phyloP scores from a whole-genome alignment of 2,113 vertebrate species.

The Sardina pilchardus region DNA sequence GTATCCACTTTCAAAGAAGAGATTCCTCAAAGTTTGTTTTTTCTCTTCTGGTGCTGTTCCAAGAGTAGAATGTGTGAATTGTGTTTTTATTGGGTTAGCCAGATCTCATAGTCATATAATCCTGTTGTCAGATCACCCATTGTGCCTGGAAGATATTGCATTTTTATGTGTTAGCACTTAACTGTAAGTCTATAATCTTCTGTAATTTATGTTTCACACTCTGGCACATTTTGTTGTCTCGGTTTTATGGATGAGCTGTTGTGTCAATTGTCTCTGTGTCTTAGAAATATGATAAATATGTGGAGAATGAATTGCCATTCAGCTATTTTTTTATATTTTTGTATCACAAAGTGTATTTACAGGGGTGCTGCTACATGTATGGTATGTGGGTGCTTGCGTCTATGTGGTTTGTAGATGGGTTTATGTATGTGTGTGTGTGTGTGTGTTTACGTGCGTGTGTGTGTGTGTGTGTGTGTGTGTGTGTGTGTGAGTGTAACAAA shows the following conservation, averaged over 20 bases:
- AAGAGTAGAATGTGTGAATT: neutral
- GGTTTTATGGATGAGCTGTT: slow-evolving; percentile 13
- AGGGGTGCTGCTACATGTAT: slow-evolving; percentile 65
- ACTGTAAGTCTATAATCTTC: slow-evolving; percentile 33
- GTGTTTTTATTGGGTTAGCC: neutral
- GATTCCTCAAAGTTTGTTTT: neutral
- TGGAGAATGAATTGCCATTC: slow-evolving; percentile 48
- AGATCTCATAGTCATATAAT: neutral
- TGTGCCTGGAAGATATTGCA: neutral
- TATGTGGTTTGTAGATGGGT: neutral
- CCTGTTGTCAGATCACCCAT: neutral
- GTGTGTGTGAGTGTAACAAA: neutral
- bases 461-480: neutral
- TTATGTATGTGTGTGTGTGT: slow-evolving; percentile 7
- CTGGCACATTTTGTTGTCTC: slow-evolving; percentile 59
- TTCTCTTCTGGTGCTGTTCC: neutral
- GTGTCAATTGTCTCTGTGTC: slow-evolving; percentile 45
- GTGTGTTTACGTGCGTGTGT: neutral
- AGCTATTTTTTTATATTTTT: slow-evolving; percentile 69
- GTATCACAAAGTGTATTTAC: slow-evolving; percentile 53
- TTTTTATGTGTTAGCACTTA: slow-evolving; percentile 57
- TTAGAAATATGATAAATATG: slow-evolving; percentile 42
- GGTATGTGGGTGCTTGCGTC: slow-evolving; percentile 23
- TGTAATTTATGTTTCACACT: slow-evolving; percentile 22
- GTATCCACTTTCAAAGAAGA: neutral